Conservation (phyloP, 2,797 vertebrate genomes). For the Leptoclinus maculatus region DNA sequence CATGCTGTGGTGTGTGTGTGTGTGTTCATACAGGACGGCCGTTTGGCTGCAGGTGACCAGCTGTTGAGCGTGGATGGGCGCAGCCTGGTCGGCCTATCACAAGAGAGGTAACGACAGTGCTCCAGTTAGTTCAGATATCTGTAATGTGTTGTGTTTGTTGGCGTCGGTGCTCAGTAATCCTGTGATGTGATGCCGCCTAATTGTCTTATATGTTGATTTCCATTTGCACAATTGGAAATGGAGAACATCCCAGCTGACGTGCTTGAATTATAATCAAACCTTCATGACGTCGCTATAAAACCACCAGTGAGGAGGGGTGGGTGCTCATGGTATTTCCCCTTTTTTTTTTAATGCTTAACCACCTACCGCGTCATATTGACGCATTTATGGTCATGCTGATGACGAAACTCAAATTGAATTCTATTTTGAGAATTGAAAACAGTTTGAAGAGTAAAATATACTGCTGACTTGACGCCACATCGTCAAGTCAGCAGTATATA, state of each 20-base stretch:
- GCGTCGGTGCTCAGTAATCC: background rate
- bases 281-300: background rate
- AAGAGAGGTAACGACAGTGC: conserved; percentile 89
- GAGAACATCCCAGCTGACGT: conserved; percentile 20
- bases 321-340: background rate
- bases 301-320: conserved; percentile 2
- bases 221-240: background rate
- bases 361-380: conserved; percentile 8
- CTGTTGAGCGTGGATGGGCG: conserved; percentile 97
- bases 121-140: background rate
- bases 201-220: background rate
- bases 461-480: conserved; percentile 22
- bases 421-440: conserved; percentile 31
- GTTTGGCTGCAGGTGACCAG: conserved; percentile 96
- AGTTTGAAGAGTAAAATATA: background rate
- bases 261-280: conserved; percentile 10
- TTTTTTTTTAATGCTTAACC: background rate
- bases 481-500: too few relatives aligned
- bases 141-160: background rate
- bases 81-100: conserved; percentile 96
- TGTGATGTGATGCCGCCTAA: background rate
- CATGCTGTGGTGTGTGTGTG: background rate
- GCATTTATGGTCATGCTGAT: background rate
- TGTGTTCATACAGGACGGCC: conserved; percentile 88
- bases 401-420: conserved; percentile 11